Conservation (phyloP, 2,113 vertebrate genomes). For the Pungitius pungitius region DNA sequence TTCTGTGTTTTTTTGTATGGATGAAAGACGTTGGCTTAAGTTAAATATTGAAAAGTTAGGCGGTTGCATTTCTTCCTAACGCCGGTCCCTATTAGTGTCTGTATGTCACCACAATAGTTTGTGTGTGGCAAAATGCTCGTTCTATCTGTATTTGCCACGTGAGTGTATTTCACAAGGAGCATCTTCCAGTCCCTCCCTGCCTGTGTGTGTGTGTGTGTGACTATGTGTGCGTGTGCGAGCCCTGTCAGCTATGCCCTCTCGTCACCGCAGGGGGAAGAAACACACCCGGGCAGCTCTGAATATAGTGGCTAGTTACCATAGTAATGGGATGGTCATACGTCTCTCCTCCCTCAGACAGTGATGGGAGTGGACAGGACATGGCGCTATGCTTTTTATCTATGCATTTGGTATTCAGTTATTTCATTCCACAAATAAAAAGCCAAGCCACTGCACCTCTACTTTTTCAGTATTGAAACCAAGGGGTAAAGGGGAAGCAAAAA, state of each 20-base stretch:
- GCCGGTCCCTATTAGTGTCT: conserved; percentile 30
- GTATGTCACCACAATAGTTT: conserved; percentile 39
- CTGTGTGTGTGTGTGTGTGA: conserved; percentile 30
- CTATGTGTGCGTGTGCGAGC: conserved; percentile 37
- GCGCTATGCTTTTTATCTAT: conserved; percentile 73
- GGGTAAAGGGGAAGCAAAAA: conserved; percentile 64
- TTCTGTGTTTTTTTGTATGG: conserved; percentile 3
- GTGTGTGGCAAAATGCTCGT: conserved; percentile 3
- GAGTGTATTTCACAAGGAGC: conserved; percentile 50
- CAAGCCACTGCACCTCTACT: conserved; percentile 47
- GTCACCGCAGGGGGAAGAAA: conserved; percentile 73
- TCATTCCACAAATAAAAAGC: conserved; percentile 69
- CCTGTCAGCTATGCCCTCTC: conserved; percentile 77
- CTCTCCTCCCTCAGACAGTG: conserved; percentile 69
- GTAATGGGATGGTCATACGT: conserved; percentile 77
- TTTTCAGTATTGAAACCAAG: conserved; percentile 54
- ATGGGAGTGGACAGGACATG: conserved; percentile 77
- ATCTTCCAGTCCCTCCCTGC: conserved; percentile 44
- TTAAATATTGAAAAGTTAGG: conserved; percentile 19
- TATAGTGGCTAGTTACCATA: conserved; percentile 82
- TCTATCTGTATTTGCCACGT: conserved; percentile 53
- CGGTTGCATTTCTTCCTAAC: conserved; percentile 14
- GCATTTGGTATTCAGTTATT: conserved; percentile 73
- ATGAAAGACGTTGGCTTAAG: conserved; percentile 9
- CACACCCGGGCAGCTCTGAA: conserved; percentile 75